A percentile compares a stretch with the other conserved stretches of the same genome.
These are phyloP conservation scores for Tenthredo livida DNA, from an alignment of 2,888 invertebrate species.

Conservation along the genomic window DNA sequence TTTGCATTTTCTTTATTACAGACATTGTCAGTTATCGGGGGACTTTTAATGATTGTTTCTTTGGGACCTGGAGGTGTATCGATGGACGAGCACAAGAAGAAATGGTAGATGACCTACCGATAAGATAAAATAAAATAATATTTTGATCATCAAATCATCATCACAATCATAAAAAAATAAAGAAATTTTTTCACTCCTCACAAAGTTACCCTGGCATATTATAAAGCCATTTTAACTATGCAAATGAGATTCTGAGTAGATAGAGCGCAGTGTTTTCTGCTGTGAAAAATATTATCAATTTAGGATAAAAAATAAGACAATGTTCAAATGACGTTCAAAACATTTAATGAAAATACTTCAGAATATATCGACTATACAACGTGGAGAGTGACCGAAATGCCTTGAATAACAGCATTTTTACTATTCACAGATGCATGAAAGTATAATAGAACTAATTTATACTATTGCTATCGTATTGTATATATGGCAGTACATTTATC, in stretches of 20 bases:
- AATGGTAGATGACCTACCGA: slow-evolving; percentile 85
- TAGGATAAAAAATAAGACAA: slow-evolving; percentile 45
- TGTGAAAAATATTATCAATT: slow-evolving; percentile 50
- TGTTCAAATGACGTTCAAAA: slow-evolving; percentile 58
- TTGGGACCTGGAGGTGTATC: slow-evolving; percentile 99
- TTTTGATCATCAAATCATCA: slow-evolving; percentile 36
- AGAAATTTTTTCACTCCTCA: background rate
- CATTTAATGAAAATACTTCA: slow-evolving; percentile 44
- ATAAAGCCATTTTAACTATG: slow-evolving; percentile 18
- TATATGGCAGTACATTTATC: slow-evolving; percentile 72
- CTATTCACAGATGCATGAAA: slow-evolving; percentile 48
- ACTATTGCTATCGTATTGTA: slow-evolving; percentile 71
- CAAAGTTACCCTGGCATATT: slow-evolving; percentile 23
- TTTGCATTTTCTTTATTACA: slow-evolving; percentile 77
- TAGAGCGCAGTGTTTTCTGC: slow-evolving; percentile 29
- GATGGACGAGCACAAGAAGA: slow-evolving; percentile 99
- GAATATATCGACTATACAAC: slow-evolving; percentile 53
- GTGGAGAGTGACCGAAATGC: slow-evolving; percentile 52
- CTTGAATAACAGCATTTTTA: slow-evolving; percentile 55
- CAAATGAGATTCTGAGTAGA: slow-evolving; percentile 10
- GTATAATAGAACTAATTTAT: slow-evolving; percentile 68
- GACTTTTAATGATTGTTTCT: slow-evolving; percentile 98
- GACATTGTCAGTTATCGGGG: slow-evolving; percentile 99
- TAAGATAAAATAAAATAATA: slow-evolving; percentile 36
- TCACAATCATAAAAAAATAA: slow-evolving; percentile 31